These are phyloP conservation scores for Dryobates pubescens DNA, from an alignment of 2,797 vertebrate genomes.

Conservation along the genomic window DNA sequence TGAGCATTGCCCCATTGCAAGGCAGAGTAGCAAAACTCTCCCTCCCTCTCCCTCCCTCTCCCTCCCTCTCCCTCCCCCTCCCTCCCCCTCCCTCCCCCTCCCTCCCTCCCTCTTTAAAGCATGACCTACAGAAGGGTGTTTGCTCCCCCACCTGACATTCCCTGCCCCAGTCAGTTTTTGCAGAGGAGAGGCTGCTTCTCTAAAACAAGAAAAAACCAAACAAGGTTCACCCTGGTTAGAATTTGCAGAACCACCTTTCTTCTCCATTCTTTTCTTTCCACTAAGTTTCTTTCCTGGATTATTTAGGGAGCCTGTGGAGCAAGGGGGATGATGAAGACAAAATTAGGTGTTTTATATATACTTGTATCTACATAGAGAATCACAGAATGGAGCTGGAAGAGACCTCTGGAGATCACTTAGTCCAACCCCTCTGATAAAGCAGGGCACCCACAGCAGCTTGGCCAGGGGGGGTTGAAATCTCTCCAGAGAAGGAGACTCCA, in stretches of 20 bases:
- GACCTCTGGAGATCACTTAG: too few relatives aligned
- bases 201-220: neutral
- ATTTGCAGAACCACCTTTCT: neutral
- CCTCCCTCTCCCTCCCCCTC: too few relatives aligned
- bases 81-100: neutral
- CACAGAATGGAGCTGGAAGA: too few relatives aligned
- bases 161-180: neutral
- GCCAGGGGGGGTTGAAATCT: too few relatives aligned
- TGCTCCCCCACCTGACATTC: neutral
- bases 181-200: neutral
- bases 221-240: neutral
- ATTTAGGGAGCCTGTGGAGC: neutral
- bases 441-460: too few relatives aligned
- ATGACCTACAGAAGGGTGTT: slow-evolving; percentile 19
- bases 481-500: too few relatives aligned
- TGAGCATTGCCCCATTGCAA: neutral
- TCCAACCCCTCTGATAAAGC: too few relatives aligned
- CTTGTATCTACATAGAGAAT: neutral
- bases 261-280: neutral
- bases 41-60: neutral
- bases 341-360: neutral
- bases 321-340: neutral
- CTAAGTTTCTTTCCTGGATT: neutral
- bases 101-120: neutral
- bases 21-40: neutral